Evolutionary conservation across 2,797 vertebrate genomes (phyloP).

Genomic region (Liparis tanakae): DNA sequence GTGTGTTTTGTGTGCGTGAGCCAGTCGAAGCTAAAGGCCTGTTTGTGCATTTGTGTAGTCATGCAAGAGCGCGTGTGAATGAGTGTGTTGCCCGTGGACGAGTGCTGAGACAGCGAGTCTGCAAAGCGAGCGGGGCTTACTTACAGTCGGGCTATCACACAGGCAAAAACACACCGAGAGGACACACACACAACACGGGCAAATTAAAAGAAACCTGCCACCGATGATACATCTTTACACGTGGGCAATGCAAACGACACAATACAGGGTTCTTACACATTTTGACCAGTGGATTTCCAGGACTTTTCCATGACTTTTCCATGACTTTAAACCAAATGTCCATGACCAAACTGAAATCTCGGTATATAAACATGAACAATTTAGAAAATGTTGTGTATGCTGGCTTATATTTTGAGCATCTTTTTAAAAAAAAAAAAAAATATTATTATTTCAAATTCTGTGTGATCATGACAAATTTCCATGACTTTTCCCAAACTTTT

Average conservation of each 20-base stretch:
- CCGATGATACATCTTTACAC: slow-evolving; percentile 38
- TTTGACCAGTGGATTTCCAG: too few relatives aligned
- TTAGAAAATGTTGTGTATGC: too few relatives aligned
- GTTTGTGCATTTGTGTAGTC: slow-evolving; percentile 77
- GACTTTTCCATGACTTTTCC: too few relatives aligned
- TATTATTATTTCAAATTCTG: too few relatives aligned
- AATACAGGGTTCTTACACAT: too few relatives aligned
- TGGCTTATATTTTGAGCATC: too few relatives aligned
- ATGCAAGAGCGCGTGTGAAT: slow-evolving; percentile 73
- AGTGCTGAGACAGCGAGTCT: slow-evolving; percentile 60
- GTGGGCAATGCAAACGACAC: slow-evolving; percentile 52
- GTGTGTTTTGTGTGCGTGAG: slow-evolving; percentile 69
- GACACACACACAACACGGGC: slow-evolving; percentile 32
- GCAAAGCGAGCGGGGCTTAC: slow-evolving; percentile 48
- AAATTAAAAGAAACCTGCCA: slow-evolving; percentile 38
- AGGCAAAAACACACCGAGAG: slow-evolving; percentile 47
- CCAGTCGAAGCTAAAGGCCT: slow-evolving; percentile 59
- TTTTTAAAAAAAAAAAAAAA: too few relatives aligned
- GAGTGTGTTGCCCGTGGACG: slow-evolving; percentile 62
- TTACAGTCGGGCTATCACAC: slow-evolving; percentile 63
- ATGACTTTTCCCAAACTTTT: too few relatives aligned
- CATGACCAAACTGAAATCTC: too few relatives aligned
- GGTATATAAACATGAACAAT: too few relatives aligned
- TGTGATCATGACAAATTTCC: too few relatives aligned
- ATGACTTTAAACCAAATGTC: too few relatives aligned